Base-by-base conservation (phyloP, 2,113 vertebrate genomes). In the Nerophis ophidion region DNA sequence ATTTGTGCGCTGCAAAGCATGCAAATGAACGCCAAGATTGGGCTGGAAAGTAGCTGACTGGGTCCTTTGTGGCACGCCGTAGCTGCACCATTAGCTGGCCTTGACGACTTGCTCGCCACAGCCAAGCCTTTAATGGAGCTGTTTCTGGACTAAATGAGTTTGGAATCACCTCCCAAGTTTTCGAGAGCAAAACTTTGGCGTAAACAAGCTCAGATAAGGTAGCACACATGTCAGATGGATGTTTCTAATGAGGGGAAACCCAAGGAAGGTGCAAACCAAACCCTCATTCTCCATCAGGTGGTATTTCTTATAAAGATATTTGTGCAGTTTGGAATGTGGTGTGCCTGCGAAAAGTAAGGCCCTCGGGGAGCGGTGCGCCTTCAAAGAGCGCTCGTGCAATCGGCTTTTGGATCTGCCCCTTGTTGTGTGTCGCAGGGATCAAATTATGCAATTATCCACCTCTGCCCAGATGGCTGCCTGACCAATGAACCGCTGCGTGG, bases 361-460 rank as follows among this genome's bases (percentile, higher is more conserved):
- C 80, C 77, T 10, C 51, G 66, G 66, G 34, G 76, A 69, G 68
- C 80, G 57, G 66, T 49, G 48, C 26, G 60, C 73, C 78, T 80
- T 85, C 80, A 87, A 85, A 85, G 80, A 60, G 66, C 61, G 60
- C 61, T 68, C 60, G 73, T 84, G 74, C 83, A 74, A 86, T 84
- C 80, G 65, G 67, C 55, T 57, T 62, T 81, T 65, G 72, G 70
- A 82, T 84, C 74, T 74, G 77, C 70, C 73, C 60, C 60, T 26
- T 13, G 54, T 42, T 49, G 48, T 17, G 48, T 44, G 40, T 81
- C 45, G 34, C 70, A 53, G 62, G 70, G 79, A 77, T 74, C 75
- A 79, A 85, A 81, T 83, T 80, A 84, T 69, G 82, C 82, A 77
- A 83, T 82, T 77, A 81, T 15, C 33, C 34, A 48, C 2, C 60